These are phyloP conservation scores for Mactromeris polynyma DNA, from an alignment of 2,888 invertebrate species.

Conservation along the genomic window DNA sequence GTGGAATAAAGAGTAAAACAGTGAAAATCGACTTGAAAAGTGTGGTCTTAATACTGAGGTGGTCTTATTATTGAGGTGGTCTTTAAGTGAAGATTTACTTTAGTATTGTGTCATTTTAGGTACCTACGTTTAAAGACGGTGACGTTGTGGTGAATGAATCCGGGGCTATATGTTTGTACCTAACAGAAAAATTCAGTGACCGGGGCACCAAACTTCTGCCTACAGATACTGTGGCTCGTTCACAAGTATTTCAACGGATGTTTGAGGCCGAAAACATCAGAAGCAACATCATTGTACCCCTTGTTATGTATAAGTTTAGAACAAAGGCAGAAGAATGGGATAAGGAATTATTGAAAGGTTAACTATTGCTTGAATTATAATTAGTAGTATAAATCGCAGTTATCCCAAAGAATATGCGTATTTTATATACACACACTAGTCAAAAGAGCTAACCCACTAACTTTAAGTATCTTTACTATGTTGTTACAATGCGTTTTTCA, in stretches of 20 bases:
- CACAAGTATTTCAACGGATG: constrained; percentile 72
- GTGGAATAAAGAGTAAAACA: no score
- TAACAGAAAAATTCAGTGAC: constrained; percentile 71
- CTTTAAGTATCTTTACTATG: no score
- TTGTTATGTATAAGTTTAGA: constrained; percentile 13
- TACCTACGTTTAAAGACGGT: constrained; percentile 81
- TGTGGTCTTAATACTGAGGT: no score
- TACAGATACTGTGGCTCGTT: constrained; percentile 51
- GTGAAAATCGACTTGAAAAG: no score
- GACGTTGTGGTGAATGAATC: constrained; percentile 81
- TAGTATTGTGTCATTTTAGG: constrained; percentile 60
- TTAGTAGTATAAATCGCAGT: no score
- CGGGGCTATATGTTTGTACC: constrained; percentile 75
- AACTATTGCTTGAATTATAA: no score
- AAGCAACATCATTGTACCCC: constrained; percentile 11
- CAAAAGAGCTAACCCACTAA: no score
- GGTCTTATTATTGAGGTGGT: no score
- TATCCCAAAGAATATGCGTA: no score
- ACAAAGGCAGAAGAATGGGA: constrained; percentile 55
- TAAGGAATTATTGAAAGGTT: constrained; percentile 18
- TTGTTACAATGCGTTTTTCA: no score
- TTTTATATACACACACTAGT: no score
- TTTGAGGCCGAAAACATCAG: constrained; percentile 63
- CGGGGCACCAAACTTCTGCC: constrained; percentile 71
- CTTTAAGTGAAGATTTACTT: no score